phyloP scores from a whole-genome alignment of 2,797 vertebrate genomes.

The Schizopygopsis malacanthus region DNA sequence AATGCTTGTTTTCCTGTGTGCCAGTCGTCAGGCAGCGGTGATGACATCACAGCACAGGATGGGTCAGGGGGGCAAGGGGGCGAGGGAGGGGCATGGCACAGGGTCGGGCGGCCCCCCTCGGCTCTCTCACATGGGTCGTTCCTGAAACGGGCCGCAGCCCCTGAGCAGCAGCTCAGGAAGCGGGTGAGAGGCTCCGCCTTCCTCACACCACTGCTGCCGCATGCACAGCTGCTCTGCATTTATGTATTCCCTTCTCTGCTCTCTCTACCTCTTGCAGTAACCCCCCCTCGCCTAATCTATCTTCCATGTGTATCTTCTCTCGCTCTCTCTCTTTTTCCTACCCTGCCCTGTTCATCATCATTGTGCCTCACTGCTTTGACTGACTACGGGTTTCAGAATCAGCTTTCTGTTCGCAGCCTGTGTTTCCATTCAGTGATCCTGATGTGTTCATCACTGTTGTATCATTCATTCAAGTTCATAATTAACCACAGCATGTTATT shows the following conservation, averaged over 20 bases:
- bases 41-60: conserved; percentile 70
- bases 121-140: conserved; percentile 73
- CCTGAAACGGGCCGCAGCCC: conserved; percentile 62
- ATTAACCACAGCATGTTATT: conserved; percentile 23
- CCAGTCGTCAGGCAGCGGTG: conserved; percentile 81
- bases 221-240: conserved; percentile 48
- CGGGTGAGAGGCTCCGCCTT: conserved; percentile 80
- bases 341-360: conserved; percentile 52
- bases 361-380: conserved; percentile 52
- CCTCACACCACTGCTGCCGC: conserved; percentile 62
- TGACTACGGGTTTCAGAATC: conserved; percentile 44
- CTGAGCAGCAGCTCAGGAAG: conserved; percentile 79
- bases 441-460: conserved; percentile 10
- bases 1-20: conserved; percentile 59
- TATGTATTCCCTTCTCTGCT: background rate
- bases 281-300: background rate
- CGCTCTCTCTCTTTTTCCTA: conserved; percentile 25
- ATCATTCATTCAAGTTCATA: background rate
- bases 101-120: conserved; percentile 75
- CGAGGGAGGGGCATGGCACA: conserved; percentile 71
- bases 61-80: conserved; percentile 69
- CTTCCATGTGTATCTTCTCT: background rate
- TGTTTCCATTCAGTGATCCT: conserved; percentile 34
- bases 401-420: conserved; percentile 51
- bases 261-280: background rate